A percentile compares a stretch with the other conserved stretches of the same genome.
Conservation (phyloP, 30 jellyfish, hydroid and myxozoan species). For the Morbakka virulenta region DNA sequence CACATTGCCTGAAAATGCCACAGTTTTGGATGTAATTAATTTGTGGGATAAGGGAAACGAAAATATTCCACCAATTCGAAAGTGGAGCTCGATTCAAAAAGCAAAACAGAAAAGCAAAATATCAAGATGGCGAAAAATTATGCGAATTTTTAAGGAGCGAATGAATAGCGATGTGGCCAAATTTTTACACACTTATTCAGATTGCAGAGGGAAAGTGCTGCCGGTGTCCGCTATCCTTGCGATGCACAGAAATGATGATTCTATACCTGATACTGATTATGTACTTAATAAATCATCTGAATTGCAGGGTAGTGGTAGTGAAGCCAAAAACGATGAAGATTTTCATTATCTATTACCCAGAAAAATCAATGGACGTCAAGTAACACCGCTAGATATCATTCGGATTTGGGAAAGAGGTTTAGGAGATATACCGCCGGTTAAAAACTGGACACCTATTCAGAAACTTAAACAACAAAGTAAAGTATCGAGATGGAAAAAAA, state of each 20-base stretch:
- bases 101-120: conserved; percentile 44
- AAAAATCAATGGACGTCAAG: conserved; percentile 84
- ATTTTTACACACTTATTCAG: conserved; percentile 56
- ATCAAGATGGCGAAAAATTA: conserved; percentile 59
- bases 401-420: conserved; percentile 91
- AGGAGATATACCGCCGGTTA: conserved; percentile 89
- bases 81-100: conserved; percentile 53
- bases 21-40: conserved; percentile 64
- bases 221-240: conserved; percentile 57
- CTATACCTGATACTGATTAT: not conserved
- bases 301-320: not conserved
- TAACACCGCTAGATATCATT: conserved; percentile 87
- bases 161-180: conserved; percentile 52
- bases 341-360: conserved; percentile 68
- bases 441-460: conserved; percentile 82
- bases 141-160: conserved; percentile 33
- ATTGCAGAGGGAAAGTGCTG: conserved; percentile 56
- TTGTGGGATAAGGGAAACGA: conserved; percentile 86
- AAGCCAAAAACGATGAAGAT: not conserved
- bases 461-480: conserved; percentile 89
- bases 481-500: conserved; percentile 94
- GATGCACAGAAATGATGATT: conserved; percentile 5
- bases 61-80: conserved; percentile 72
- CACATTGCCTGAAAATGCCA: conserved; percentile 1
- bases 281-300: not conserved